A percentile compares a stretch with the other conserved stretches of the same genome.
These are phyloP conservation scores for Ctenicera cuprea DNA, from an alignment of 2,888 invertebrate genomes.

Conservation along the genomic window DNA sequence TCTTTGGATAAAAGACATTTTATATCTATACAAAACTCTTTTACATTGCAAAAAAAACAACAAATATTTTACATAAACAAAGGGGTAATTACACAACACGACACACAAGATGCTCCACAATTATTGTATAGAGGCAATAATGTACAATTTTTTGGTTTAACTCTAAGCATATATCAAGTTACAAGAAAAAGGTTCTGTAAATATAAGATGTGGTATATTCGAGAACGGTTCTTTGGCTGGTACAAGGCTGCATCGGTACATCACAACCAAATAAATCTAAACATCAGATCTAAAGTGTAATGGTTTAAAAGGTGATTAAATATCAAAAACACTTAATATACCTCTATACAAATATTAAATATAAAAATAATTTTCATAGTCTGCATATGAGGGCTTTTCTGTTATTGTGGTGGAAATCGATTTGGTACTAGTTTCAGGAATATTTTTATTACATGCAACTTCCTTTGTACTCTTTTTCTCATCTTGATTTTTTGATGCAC, in stretches of 20 bases:
- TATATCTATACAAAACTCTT: constrained; percentile 21
- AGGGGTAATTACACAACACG: neutral
- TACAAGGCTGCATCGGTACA: constrained; percentile 20
- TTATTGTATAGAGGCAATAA: neutral
- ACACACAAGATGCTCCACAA: constrained; percentile 5
- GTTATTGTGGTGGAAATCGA: constrained; percentile 51
- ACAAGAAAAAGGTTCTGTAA: constrained; percentile 5
- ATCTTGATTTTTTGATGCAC: constrained; percentile 66
- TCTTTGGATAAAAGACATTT: constrained; percentile 49
- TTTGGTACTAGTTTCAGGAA: constrained; percentile 44
- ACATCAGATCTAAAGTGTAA: constrained; percentile 3
- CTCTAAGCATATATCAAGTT: neutral
- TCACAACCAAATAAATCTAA: constrained; percentile 36
- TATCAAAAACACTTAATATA: constrained; percentile 20
- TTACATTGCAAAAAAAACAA: constrained; percentile 31
- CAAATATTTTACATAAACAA: constrained; percentile 30
- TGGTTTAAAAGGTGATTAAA: neutral
- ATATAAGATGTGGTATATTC: constrained; percentile 7
- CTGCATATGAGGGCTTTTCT: constrained; percentile 74
- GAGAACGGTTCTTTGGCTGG: constrained; percentile 34
- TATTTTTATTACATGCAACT: constrained; percentile 59
- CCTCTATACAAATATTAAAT: constrained; percentile 71
- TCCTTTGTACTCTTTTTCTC: constrained; percentile 62
- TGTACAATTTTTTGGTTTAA: constrained; percentile 2
- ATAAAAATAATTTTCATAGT: constrained; percentile 81